Evolutionary conservation across 2,797 vertebrate species (phyloP).

Genomic region (Lacerta bilineata): DNA sequence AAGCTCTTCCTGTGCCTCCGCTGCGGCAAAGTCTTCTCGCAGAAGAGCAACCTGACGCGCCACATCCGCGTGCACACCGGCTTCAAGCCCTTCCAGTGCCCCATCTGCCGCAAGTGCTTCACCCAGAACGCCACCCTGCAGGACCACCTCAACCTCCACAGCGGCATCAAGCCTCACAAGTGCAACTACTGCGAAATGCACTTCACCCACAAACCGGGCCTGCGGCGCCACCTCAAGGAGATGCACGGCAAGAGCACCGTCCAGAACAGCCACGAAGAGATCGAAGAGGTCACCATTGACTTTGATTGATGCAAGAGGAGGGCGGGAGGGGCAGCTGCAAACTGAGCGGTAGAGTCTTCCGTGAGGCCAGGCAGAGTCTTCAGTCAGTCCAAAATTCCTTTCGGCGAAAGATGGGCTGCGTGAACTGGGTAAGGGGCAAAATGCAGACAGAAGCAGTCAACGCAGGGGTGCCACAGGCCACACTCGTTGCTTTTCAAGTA

Average conservation of each 20-base stretch:
- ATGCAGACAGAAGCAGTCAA: background rate
- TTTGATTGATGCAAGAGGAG: background rate
- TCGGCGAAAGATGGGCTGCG: background rate
- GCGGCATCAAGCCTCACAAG: slow-evolving; percentile 62
- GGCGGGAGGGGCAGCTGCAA: background rate
- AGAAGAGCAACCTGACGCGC: slow-evolving; percentile 74
- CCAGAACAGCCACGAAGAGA: slow-evolving; percentile 66
- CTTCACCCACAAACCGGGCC: slow-evolving; percentile 69
- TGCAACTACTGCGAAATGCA: slow-evolving; percentile 71
- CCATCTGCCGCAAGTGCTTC: slow-evolving; percentile 78
- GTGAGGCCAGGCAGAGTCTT: background rate
- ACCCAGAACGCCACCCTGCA: slow-evolving; percentile 76
- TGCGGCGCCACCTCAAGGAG: slow-evolving; percentile 75
- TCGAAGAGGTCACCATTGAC: slow-evolving; percentile 22
- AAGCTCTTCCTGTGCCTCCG: slow-evolving; percentile 76
- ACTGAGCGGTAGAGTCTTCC: background rate
- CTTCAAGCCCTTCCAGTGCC: slow-evolving; percentile 79
- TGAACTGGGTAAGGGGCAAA: background rate
- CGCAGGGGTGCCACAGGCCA: background rate
- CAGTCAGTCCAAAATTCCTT: accelerated
- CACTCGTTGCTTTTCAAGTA: background rate
- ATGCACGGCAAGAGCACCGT: slow-evolving; percentile 70
- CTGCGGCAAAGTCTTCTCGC: slow-evolving; percentile 78
- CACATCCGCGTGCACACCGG: slow-evolving; percentile 74
- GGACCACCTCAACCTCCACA: slow-evolving; percentile 80